phyloP scores from a whole-genome alignment of 2,113 vertebrate genomes.

The Chaenogobius annularis region DNA sequence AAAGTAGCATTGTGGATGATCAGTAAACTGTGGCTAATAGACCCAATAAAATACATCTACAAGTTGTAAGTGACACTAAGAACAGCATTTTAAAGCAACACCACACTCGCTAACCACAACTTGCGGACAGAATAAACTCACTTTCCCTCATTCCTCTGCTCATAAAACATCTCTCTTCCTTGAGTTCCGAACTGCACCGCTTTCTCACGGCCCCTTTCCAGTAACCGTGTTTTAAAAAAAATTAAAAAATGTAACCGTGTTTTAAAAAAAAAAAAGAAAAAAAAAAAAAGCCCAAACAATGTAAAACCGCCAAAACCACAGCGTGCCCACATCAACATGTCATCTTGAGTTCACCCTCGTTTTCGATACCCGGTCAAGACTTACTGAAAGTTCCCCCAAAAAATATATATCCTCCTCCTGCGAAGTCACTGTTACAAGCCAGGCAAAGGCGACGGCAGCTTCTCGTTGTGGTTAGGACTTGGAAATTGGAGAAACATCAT shows the following conservation, averaged over 20 bases:
- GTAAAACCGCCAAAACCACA: conserved; percentile 73
- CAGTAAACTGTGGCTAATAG: too few species aligned
- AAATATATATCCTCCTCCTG: conserved; percentile 28
- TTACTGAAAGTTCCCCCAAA: conserved; percentile 64
- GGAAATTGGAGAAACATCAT: conserved; percentile 54
- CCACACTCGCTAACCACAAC: conserved; percentile 12
- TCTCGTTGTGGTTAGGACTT: conserved; percentile 62
- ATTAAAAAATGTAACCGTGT: conserved; percentile 64
- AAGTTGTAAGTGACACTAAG: background rate
- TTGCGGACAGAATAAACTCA: conserved; percentile 21
- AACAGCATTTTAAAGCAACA: background rate
- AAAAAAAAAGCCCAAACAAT: conserved; percentile 64
- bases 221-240: conserved; percentile 59
- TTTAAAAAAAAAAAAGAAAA: conserved; percentile 42
- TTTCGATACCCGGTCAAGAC: conserved; percentile 43
- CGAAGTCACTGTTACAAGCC: conserved; percentile 51
- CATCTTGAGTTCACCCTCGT: conserved; percentile 62
- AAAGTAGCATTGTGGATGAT: too few species aligned
- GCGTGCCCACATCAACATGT: conserved; percentile 73
- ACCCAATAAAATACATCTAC: background rate
- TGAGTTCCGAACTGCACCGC: conserved; percentile 25
- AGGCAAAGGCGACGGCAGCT: conserved; percentile 45
- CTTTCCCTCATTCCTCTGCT: conserved; percentile 47
- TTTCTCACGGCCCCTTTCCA: conserved; percentile 77
- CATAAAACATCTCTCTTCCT: conserved; percentile 47